Conservation (phyloP, 1,140 invertebrate species). For the Paraescarpia echinospica region DNA sequence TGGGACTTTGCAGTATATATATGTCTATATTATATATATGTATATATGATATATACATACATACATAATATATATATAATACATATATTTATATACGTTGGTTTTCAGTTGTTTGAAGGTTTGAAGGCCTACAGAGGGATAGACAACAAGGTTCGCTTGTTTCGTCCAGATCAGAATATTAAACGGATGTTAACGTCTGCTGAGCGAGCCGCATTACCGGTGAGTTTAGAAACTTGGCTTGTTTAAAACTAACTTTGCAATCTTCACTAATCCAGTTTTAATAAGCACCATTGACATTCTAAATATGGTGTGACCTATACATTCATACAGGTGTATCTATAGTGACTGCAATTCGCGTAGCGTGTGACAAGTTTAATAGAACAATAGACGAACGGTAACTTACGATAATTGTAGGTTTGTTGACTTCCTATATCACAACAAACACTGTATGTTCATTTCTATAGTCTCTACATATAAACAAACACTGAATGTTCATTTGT, state of each 20-base stretch:
- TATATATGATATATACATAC: no score
- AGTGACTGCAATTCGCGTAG: no score
- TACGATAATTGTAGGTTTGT: no score
- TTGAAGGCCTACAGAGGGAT: conserved; percentile 90
- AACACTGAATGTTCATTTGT: no score
- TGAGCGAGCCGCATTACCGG: conserved; percentile 79
- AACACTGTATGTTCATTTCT: no score
- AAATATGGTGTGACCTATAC: neutral
- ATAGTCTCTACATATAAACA: no score
- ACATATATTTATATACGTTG: conserved; percentile 18
- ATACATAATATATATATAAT: no score
- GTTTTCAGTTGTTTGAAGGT: conserved; percentile 91
- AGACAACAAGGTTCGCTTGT: conserved; percentile 90
- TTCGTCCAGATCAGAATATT: conserved; percentile 95
- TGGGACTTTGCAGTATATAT: no score
- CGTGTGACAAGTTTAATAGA: no score
- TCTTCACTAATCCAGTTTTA: neutral
- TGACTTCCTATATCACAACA: no score
- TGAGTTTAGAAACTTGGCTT: conserved; percentile 41
- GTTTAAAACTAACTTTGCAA: neutral
- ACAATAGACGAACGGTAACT: no score
- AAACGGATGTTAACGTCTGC: conserved; percentile 86
- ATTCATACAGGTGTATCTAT: no score
- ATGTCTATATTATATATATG: conserved; percentile 43
- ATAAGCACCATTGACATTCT: neutral